Evolutionary conservation across 2,888 invertebrate species (phyloP), one percentile per base, ranked within the genome.

Genomic region (Anagyrus pseudococci): DNA sequence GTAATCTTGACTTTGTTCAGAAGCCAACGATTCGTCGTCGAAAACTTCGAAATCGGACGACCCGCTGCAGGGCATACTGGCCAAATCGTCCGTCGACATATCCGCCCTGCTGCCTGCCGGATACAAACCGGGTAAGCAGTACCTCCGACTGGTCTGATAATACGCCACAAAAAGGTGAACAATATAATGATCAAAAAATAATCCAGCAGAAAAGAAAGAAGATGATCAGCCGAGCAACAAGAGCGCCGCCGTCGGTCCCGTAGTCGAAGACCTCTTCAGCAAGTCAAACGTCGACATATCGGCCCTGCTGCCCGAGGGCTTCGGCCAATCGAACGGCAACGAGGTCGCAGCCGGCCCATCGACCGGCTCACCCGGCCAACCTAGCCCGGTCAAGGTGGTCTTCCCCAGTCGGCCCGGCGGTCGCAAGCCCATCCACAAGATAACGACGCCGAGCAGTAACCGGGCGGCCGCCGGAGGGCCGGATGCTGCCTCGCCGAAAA

Each of bases 381-480:
- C 26, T 26, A 33, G 33, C 43, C 20, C 44, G n/a, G 43, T 87
- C 17, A 92, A 91, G 80, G 79, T 93, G 10, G 89, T 92, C 0
- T 94, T 93, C 71, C 93, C 94, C 0, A 92, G 91, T 67, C 85
- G 92, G 73, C 87, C 92, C 0, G 91, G 89, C 22, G 84, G 84
- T 67, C 83, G 86, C 56, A 90, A 89, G 80, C 76, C 86, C 62
- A 76, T 80, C 71, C 79, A 87, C 73, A 84, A 87, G 76, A 80
- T 79, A n/a, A 84, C 87, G 1, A 88, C 90, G 6, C 83, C 80
- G 76, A 66, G 69, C 77, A 26, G 77, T 69, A 2, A 82, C 82
- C 85, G 84, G 2, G 85, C 86, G 43, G 81, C 77, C 60, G 79
- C n/a, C n/a, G n/a, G 17, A 15, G n/a, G 46, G 23, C 46, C 46